phyloP scores from a whole-genome alignment of 2,113 vertebrate species.

The Notiomystis cincta region DNA sequence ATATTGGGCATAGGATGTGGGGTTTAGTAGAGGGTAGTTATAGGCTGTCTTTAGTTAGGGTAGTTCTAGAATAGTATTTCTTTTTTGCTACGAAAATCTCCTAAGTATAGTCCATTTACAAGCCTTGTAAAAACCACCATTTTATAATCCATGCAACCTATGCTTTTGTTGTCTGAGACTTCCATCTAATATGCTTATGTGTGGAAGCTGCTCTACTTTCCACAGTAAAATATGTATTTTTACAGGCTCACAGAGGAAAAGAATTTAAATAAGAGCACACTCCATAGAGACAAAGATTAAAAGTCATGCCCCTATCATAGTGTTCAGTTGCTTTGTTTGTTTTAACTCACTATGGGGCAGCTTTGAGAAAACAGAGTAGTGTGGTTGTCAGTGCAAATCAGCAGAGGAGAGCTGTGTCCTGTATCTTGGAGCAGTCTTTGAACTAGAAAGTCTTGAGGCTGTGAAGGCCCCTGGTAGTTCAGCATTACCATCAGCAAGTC shows the following conservation, averaged over 20 bases:
- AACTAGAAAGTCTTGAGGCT: neutral
- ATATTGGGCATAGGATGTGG: neutral
- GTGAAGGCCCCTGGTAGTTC: neutral
- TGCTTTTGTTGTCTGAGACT: neutral
- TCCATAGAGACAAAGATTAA: neutral
- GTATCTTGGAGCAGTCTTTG: neutral
- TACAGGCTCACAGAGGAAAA: neutral
- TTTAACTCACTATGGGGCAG: neutral
- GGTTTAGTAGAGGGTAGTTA: neutral
- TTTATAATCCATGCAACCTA: neutral
- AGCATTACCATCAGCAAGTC: neutral
- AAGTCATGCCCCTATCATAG: neutral
- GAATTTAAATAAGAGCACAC: neutral
- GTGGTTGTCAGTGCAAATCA: neutral
- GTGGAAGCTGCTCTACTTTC: neutral
- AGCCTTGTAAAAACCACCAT: neutral
- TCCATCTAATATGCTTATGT: neutral
- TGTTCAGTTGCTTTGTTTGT: neutral
- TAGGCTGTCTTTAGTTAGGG: neutral
- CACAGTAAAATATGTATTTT: neutral
- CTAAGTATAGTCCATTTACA: neutral
- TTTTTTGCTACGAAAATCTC: neutral
- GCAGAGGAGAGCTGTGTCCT: neutral
- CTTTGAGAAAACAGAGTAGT: neutral
- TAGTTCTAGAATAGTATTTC: neutral